phyloP scores from a whole-genome alignment of 2,113 vertebrate genomes.

The Archilochus colubris region DNA sequence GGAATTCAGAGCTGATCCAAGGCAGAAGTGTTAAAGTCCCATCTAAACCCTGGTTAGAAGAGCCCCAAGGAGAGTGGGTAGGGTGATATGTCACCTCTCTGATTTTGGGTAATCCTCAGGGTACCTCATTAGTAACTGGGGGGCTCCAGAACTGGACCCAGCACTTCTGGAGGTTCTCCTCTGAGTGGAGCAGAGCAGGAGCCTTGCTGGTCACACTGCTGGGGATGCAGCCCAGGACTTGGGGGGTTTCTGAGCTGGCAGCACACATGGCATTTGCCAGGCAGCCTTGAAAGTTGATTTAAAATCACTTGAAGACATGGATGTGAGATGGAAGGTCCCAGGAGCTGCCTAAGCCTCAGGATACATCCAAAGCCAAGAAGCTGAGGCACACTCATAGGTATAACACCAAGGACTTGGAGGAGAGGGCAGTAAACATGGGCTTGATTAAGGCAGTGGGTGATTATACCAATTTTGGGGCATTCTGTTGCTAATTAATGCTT shows the following conservation, averaged over 20 bases:
- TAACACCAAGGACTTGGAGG: not conserved
- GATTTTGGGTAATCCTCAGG: not conserved
- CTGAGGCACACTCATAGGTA: not conserved
- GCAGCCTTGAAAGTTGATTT: not conserved
- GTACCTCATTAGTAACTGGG: too few species aligned
- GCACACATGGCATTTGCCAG: not conserved
- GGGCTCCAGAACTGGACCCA: too few species aligned
- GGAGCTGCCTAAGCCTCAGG: not conserved
- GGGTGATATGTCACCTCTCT: not conserved
- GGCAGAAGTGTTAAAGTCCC: not conserved
- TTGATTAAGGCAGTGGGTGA: not conserved
- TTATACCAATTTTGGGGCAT: not conserved
- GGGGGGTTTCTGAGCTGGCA: too few species aligned
- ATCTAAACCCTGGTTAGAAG: not conserved
- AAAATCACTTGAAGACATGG: not conserved
- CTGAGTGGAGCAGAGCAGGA: too few species aligned
- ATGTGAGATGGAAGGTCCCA: not conserved
- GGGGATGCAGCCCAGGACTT: too few species aligned
- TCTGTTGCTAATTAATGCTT: constrained; percentile 37
- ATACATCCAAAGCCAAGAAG: not conserved
- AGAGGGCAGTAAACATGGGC: not conserved
- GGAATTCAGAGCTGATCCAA: not conserved
- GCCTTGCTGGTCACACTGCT: too few species aligned
- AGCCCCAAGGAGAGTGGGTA: not conserved
- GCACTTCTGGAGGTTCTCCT: too few species aligned